Evolutionary conservation across 2,888 invertebrate species (phyloP).

Genomic region (Proisotoma minuta): DNA sequence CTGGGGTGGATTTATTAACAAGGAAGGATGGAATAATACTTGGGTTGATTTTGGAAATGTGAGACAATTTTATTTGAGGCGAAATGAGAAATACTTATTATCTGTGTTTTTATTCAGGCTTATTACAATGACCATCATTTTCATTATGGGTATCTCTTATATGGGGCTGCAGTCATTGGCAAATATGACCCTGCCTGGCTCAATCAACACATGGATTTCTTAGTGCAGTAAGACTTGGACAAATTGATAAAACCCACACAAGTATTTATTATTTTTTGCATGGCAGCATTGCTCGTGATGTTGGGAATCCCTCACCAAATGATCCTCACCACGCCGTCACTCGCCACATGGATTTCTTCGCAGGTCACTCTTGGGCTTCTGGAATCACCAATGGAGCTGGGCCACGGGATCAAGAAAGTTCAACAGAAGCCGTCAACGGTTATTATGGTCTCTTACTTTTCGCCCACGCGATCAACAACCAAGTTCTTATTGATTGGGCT

Average conservation of each 20-base stretch:
- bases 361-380: slow-evolving; percentile 42
- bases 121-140: slow-evolving; percentile 41
- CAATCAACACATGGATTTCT: slow-evolving; percentile 32
- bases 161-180: slow-evolving; percentile 36
- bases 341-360: slow-evolving; percentile 41
- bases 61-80: too few species aligned
- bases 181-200: slow-evolving; percentile 35
- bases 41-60: slow-evolving; percentile 42
- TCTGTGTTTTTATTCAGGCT: too few species aligned
- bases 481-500: slow-evolving; percentile 37
- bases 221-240: slow-evolving; percentile 29
- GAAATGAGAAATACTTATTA: too few species aligned
- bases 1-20: slow-evolving; percentile 38
- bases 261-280: not conserved
- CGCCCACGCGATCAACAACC: slow-evolving; percentile 32
- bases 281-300: slow-evolving; percentile 36
- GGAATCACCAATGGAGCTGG: slow-evolving; percentile 42
- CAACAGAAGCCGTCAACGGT: slow-evolving; percentile 40
- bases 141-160: slow-evolving; percentile 30
- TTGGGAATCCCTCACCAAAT: slow-evolving; percentile 39
- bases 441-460: slow-evolving; percentile 40
- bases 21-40: slow-evolving; percentile 39
- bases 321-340: slow-evolving; percentile 41
- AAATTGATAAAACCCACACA: not conserved
- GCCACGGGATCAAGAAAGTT: slow-evolving; percentile 36